phyloP scores from a whole-genome alignment of 2,888 invertebrate genomes.

The Nomada goodeniana region DNA sequence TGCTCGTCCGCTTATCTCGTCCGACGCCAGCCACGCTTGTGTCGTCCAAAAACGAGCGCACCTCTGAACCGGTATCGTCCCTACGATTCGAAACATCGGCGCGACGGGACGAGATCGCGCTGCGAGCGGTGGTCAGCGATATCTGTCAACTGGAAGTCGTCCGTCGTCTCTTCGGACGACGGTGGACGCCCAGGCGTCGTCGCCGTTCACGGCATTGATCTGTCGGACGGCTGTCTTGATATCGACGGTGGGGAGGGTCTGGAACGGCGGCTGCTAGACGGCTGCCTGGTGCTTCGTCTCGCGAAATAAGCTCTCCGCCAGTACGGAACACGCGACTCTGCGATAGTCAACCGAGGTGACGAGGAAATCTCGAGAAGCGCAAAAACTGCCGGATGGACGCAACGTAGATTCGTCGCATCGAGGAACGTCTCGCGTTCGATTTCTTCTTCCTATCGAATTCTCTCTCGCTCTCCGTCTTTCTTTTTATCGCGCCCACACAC shows the following conservation, averaged over 20 bases:
- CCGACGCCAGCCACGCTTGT: slow-evolving; percentile 1
- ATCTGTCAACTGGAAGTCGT: slow-evolving; percentile 70
- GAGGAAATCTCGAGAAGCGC: not conserved
- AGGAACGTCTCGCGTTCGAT: slow-evolving; percentile 5
- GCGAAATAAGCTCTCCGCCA: slow-evolving; percentile 33
- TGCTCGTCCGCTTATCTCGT: not conserved
- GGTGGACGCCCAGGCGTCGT: slow-evolving; percentile 82
- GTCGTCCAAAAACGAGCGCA: slow-evolving; percentile 15
- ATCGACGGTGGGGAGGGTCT: slow-evolving; percentile 77
- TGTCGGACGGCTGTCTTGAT: slow-evolving; percentile 83
- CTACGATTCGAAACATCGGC: not conserved
- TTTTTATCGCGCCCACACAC: not conserved
- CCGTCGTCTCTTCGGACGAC: slow-evolving; percentile 71
- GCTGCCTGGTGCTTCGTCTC: slow-evolving; percentile 43
- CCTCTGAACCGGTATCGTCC: not conserved
- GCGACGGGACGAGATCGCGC: not conserved
- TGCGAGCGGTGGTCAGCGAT: slow-evolving; percentile 46
- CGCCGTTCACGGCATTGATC: slow-evolving; percentile 83
- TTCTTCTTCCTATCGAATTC: not conserved
- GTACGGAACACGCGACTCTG: slow-evolving; percentile 1
- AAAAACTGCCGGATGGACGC: not conserved
- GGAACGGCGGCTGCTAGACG: slow-evolving; percentile 70
- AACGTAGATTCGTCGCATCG: not conserved
- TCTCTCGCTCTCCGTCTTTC: too few species aligned
- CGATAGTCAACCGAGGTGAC: not conserved